A percentile compares a stretch with the other conserved stretches of the same genome.
These are phyloP conservation scores for Anabacerthia variegaticeps DNA, from an alignment of 2,797 vertebrate genomes.

Conservation along the genomic window DNA sequence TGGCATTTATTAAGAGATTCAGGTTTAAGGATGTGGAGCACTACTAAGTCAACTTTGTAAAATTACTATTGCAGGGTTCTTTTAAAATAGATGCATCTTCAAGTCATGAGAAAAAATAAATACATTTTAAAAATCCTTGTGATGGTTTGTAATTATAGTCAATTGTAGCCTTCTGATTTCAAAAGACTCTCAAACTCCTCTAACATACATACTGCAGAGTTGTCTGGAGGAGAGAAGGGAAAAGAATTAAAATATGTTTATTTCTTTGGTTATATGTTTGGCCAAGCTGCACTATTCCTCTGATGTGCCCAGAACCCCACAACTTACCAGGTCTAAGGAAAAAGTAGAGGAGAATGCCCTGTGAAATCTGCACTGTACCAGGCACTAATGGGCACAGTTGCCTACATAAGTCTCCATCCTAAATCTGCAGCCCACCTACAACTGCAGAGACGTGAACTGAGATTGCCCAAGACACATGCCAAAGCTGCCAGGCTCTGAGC, in stretches of 20 bases:
- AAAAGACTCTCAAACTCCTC: neutral
- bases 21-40: neutral
- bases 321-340: neutral
- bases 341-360: neutral
- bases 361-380: neutral
- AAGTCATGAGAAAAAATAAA: neutral
- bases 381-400: neutral
- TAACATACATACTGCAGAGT: neutral
- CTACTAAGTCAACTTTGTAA: neutral
- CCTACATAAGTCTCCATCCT: neutral
- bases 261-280: neutral
- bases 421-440: neutral
- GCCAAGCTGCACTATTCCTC: neutral
- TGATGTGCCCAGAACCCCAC: neutral
- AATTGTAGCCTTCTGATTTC: neutral
- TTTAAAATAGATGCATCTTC: neutral
- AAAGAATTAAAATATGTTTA: neutral
- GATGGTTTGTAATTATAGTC: neutral
- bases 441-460: neutral
- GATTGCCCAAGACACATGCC: neutral
- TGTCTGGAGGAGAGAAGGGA: neutral
- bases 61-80: neutral
- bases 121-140: neutral
- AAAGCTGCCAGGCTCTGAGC: neutral
- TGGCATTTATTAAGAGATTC: neutral